Base-by-base conservation (phyloP, 2,888 invertebrate species). In the Xanthia icteritia region DNA sequence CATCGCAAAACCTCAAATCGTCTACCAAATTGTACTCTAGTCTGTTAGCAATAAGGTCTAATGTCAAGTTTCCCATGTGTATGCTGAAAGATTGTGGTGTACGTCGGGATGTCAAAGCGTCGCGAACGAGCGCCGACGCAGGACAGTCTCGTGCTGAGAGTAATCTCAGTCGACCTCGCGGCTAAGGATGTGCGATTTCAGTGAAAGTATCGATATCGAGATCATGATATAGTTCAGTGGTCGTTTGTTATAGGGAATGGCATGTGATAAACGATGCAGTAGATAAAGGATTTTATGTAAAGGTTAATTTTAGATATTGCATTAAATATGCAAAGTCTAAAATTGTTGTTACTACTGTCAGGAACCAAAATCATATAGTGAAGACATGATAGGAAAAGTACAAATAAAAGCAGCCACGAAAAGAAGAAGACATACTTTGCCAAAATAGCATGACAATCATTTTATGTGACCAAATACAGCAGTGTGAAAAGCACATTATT, bases 101-200 rank as follows among this genome's bases (percentile, higher is more conserved):
- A 91, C 90, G 95, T 95, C 96, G 95, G 96, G 96, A 94, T 96
- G 96, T 96, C 96, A 96, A 96, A 96, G 96, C 96, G 95, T 95
- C 96, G 96, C 96, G 95, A 94, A 95, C 95, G 95, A 96, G 95
- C 96, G 95, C 94, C 95, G 95, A 95, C 95, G 94, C 95, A 92
- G 96, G 96, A 96, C 95, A 95, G 96, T 96, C 95, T 96, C 96
- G 96, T 96, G 96, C 96, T 96, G 96, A 95, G 96, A 96, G 96
- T 93, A 96, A 96, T 96, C 96, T 96, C 90, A 92, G 93, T 90
- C 94, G 93, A 95, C 94, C 95, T 93, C 93, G 91, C 86, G 84
- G 39, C 74, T 93, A 95, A 94, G 88, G 95, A 89, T 93, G 96
- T 82, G 70, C 11, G 54, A 74, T 31, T 27, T 58, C 69, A 74